A percentile compares a stretch with the other conserved stretches of the same genome.
Conservation (phyloP, 2,797 vertebrate species). For the Peromyscus eremicus region DNA sequence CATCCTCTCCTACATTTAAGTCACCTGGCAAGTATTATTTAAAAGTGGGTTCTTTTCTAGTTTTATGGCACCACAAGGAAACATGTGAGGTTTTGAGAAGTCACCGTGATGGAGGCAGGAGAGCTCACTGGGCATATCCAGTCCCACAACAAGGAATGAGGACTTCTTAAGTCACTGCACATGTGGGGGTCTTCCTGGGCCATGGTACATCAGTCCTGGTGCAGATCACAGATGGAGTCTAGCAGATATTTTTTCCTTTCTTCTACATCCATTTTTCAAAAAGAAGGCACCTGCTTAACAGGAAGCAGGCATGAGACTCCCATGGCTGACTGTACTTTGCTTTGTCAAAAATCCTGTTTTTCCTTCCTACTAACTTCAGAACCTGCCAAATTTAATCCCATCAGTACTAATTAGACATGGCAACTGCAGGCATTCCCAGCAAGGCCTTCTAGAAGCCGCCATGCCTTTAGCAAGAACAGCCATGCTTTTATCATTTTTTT, state of each 20-base stretch:
- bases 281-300: not conserved
- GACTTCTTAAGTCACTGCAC: not conserved
- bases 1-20: not conserved
- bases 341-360: not conserved
- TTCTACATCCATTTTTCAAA: not conserved
- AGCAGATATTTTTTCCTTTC: not conserved
- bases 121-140: not conserved
- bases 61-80: not conserved
- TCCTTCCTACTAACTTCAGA: not conserved
- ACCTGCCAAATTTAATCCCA: not conserved
- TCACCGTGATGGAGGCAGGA: not conserved
- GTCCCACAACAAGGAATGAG: not conserved
- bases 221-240: not conserved
- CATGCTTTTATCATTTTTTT: not conserved
- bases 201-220: not conserved
- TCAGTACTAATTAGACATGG: not conserved
- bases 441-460: not conserved
- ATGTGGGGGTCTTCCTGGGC: not conserved
- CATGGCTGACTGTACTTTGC: accelerated
- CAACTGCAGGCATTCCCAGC: not conserved
- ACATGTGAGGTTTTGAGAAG: not conserved
- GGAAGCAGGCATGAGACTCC: too few species aligned
- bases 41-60: not conserved
- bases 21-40: not conserved
- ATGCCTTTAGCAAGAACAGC: not conserved